phyloP scores from a whole-genome alignment of 2,888 invertebrate genomes.

The Drosophila macrospina region DNA sequence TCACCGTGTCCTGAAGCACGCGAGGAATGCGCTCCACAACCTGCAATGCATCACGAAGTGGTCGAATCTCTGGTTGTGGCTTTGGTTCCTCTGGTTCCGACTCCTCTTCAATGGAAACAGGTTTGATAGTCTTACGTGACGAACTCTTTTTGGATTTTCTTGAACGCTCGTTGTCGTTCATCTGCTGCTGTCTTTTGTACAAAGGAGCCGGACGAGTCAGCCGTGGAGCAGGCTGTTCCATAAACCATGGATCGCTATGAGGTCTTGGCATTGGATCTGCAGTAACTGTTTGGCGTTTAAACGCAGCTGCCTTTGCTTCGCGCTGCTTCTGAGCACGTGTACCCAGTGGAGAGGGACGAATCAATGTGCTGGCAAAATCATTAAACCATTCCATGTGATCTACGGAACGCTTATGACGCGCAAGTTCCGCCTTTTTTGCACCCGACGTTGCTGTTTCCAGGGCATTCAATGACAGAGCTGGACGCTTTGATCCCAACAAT shows the following conservation, averaged over 20 bases:
- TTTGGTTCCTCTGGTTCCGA: conserved; percentile 2
- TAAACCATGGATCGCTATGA: conserved; percentile 62
- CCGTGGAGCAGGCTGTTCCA: conserved; percentile 51
- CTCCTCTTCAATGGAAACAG: conserved; percentile 37
- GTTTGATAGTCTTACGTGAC: conserved; percentile 5
- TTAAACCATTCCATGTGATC: conserved; percentile 82
- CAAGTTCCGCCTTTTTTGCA: conserved; percentile 27
- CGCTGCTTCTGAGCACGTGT: conserved; percentile 41
- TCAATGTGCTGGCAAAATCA: conserved; percentile 76
- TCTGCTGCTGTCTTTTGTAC: conserved; percentile 26
- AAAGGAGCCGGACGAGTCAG: conserved; percentile 67
- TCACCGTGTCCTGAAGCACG: conserved; percentile 71
- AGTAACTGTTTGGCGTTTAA: conserved; percentile 37
- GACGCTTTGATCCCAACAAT: conserved; percentile 11
- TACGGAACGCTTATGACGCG: conserved; percentile 74
- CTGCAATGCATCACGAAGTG: conserved; percentile 66
- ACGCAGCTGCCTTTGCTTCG: conserved; percentile 19
- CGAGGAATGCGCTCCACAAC: conserved; percentile 69
- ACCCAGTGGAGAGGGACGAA: conserved; percentile 81
- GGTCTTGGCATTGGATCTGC: neutral
- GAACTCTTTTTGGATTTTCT: conserved; percentile 39
- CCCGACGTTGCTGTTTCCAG: conserved; percentile 28
- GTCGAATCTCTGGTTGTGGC: conserved; percentile 55
- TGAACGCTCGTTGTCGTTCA: conserved; percentile 2
- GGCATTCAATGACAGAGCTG: conserved; percentile 40